A percentile compares a stretch with the other conserved stretches of the same genome.
These are phyloP conservation scores for Engystomops pustulosus DNA, from an alignment of 2,113 vertebrate species.

Conservation along the genomic window DNA sequence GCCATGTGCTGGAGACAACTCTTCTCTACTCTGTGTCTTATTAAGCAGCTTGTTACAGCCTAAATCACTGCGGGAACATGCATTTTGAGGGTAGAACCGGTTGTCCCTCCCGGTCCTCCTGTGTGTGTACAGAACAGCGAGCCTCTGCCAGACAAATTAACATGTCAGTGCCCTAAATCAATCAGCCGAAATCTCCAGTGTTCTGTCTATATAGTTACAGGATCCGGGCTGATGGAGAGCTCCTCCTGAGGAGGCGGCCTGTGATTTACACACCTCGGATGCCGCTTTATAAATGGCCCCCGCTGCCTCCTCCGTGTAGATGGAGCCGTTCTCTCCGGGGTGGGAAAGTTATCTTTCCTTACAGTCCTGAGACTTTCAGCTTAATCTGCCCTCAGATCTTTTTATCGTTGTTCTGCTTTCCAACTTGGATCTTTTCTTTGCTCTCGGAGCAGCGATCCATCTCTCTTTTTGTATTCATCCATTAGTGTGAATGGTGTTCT, in stretches of 20 bases:
- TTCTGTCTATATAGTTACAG: conserved; percentile 3
- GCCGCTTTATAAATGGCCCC: background rate
- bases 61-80: background rate
- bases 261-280: background rate
- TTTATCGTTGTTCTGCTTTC: conserved; percentile 8
- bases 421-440: background rate
- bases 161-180: background rate
- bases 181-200: background rate
- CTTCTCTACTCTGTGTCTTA: background rate
- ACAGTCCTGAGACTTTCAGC: background rate
- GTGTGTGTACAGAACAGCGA: conserved; percentile 20
- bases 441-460: background rate
- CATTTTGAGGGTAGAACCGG: background rate
- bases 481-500: too few species aligned
- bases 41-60: too few species aligned
- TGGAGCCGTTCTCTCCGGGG: background rate
- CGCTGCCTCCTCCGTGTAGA: background rate
- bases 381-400: conserved; percentile 30
- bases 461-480: background rate
- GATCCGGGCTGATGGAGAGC: background rate
- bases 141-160: conserved; percentile 6
- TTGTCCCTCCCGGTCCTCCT: background rate
- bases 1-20: background rate
- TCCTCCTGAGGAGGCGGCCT: background rate
- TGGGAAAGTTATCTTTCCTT: conserved; percentile 10